Conservation (phyloP, 2,797 vertebrate genomes). For the Liasis olivaceus region DNA sequence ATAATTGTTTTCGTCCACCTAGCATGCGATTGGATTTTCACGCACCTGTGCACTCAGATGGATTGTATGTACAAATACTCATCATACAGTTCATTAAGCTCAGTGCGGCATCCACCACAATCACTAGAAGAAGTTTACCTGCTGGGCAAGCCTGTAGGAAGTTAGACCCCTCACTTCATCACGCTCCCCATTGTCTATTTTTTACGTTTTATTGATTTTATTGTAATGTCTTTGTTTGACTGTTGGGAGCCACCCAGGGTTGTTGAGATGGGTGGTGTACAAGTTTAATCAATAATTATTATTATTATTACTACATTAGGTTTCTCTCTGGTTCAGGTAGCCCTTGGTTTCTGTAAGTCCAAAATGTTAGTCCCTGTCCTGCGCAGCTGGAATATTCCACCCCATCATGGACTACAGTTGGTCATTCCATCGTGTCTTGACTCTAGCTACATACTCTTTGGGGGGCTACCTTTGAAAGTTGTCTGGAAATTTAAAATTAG, state of each 20-base stretch:
- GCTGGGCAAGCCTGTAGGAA: background rate
- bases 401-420: too few species aligned
- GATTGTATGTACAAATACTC: background rate
- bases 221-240: background rate
- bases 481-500: too few species aligned
- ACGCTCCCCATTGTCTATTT: background rate
- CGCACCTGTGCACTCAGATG: background rate
- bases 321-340: too few species aligned
- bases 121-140: background rate
- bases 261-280: too few species aligned
- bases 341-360: too few species aligned
- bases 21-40: background rate
- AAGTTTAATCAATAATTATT: background rate
- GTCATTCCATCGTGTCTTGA: too few species aligned
- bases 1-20: background rate
- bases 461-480: too few species aligned
- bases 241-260: background rate
- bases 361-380: too few species aligned
- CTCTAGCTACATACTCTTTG: too few species aligned
- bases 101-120: background rate
- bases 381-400: too few species aligned
- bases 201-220: background rate
- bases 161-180: background rate
- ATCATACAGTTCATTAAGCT: background rate
- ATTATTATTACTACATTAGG: too few species aligned